phyloP scores from a whole-genome alignment of 2,113 vertebrate genomes.

The Triplophysa rosa region DNA sequence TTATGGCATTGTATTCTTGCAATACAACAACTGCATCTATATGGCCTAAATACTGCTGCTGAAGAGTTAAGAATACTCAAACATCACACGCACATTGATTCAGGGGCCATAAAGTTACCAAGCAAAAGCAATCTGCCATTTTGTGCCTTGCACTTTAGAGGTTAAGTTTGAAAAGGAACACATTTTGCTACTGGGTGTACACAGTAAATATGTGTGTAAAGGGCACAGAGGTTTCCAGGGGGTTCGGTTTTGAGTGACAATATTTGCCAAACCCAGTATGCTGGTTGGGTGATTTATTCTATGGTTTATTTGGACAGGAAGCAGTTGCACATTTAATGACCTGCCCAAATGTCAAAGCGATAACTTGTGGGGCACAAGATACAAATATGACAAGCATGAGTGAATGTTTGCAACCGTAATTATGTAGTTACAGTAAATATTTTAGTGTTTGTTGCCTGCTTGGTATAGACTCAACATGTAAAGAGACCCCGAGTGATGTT shows the following conservation, averaged over 20 bases:
- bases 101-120: neutral
- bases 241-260: constrained; percentile 41
- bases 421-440: neutral
- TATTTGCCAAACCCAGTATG: constrained; percentile 26
- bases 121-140: neutral
- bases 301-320: constrained; percentile 22
- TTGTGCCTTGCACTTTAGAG: neutral
- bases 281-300: neutral
- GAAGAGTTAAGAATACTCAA: neutral
- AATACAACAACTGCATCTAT: neutral
- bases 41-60: neutral
- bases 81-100: neutral
- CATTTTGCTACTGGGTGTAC: neutral
- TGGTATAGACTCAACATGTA: neutral
- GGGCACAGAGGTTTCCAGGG: constrained; percentile 40
- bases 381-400: neutral
- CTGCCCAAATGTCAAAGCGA: neutral
- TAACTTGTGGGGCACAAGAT: neutral
- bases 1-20: neutral
- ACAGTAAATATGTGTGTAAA: constrained; percentile 11
- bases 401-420: constrained; percentile 1
- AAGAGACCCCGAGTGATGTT: too few relatives aligned
- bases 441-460: neutral
- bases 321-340: constrained; percentile 21
- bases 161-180: neutral